Evolutionary conservation across 2,113 vertebrate genomes (phyloP).

Genomic region (Toxostoma redivivum): DNA sequence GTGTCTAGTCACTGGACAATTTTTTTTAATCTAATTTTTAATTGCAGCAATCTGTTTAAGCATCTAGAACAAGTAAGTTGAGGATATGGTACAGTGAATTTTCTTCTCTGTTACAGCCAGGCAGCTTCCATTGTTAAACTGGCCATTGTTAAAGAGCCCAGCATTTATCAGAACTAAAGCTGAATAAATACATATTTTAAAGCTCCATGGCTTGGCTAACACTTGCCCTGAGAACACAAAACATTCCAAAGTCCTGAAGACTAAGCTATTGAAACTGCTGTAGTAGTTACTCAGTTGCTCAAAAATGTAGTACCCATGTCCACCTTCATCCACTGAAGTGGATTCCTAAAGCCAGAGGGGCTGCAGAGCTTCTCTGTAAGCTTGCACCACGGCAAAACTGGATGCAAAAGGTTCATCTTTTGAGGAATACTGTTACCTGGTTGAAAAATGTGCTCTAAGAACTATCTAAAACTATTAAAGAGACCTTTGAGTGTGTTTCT

Average conservation of each 20-base stretch:
- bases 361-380: background rate
- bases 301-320: background rate
- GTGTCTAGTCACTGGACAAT: background rate
- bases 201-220: background rate
- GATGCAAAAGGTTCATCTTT: background rate
- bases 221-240: background rate
- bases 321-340: background rate
- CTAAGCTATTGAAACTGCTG: background rate
- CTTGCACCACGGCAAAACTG: background rate
- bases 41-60: background rate
- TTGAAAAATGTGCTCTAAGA: background rate
- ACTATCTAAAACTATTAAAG: background rate
- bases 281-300: background rate
- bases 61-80: background rate
- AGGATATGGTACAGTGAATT: background rate
- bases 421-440: background rate
- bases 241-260: background rate
- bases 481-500: background rate
- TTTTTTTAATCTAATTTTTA: background rate
- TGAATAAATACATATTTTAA: constrained; percentile 7
- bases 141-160: background rate
- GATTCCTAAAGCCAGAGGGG: background rate
- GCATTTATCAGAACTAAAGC: background rate
- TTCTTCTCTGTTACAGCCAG: background rate
- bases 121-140: background rate